A percentile compares a stretch with the other conserved stretches of the same genome.
Conservation (phyloP, 2,888 invertebrate species). For the Synanthedon formicaeformis region DNA sequence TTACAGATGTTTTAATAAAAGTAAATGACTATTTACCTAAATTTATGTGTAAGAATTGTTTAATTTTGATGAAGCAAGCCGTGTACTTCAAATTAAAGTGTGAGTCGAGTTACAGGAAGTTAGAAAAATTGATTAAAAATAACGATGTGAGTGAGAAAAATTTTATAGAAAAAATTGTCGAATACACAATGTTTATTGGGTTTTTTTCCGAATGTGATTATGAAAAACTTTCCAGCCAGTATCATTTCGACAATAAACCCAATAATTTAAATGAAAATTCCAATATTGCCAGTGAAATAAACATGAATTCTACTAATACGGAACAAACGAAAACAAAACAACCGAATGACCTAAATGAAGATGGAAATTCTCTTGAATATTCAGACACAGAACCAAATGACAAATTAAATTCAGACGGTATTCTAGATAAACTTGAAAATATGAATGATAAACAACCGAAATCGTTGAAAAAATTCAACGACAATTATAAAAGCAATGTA, state of each 20-base stretch:
- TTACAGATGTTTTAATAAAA: slow-evolving; percentile 31
- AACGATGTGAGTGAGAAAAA: slow-evolving; percentile 6
- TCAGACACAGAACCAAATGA: not conserved
- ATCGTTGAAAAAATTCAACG: not conserved
- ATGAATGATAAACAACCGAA: not conserved
- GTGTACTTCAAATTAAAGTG: slow-evolving; percentile 44
- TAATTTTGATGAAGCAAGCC: slow-evolving; percentile 36
- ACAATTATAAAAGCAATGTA: not conserved
- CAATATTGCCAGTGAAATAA: not conserved
- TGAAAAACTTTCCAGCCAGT: not conserved
- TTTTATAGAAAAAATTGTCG: slow-evolving; percentile 25
- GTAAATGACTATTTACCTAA: slow-evolving; percentile 34
- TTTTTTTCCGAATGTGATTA: slow-evolving; percentile 10
- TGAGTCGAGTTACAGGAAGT: slow-evolving; percentile 31
- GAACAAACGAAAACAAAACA: not conserved
- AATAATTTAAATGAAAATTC: not conserved
- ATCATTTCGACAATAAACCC: not conserved
- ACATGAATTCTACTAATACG: not conserved
- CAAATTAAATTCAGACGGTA: not conserved
- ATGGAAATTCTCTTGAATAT: not conserved
- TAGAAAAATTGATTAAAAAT: slow-evolving; percentile 16
- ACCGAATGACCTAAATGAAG: not conserved
- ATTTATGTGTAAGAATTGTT: slow-evolving; percentile 42
- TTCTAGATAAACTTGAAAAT: not conserved
- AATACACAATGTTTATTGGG: slow-evolving; percentile 26